Base-by-base conservation (phyloP, 2,113 vertebrate genomes). In the Electrona antarctica region DNA sequence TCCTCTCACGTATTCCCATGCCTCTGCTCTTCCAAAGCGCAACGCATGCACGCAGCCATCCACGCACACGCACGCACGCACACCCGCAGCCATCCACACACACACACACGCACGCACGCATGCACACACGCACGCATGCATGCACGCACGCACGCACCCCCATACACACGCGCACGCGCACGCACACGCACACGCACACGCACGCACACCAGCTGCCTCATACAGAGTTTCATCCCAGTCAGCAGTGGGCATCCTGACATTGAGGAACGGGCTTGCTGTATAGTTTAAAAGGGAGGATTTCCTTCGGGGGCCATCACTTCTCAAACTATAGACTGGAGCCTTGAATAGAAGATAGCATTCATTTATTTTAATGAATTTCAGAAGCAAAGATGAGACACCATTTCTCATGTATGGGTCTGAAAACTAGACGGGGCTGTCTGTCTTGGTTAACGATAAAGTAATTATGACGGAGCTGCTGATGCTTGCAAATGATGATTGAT, bases 311-410 rank as follows among this genome's bases (percentile, higher is more conserved):
- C 33, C 64, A 66, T 64, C 52, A 62, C 3, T 60, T 69, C 73
- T 76, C 60, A 67, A 73, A 65, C 77, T 69, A 69, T 49, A 60
- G 74, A 74, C 83, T 6, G 11, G 52, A 7, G 14, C 59, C 62
- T 72, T 62, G 77, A 86, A 83, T 84, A 80, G 79, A 60, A 52
- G 66, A 79, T 21, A 21, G 69, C 52, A 54, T 74, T 81, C 83
- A 85, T 78, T 76, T 72, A 85, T 46, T 83, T 81, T 85, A 86
- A 88, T 85, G 82, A 86, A 64, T 12, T 64, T 41, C 13, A 12
- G n/a, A 41, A 56, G 11, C 56, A 62, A 49, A 14, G 58, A 58
- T 65, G 71, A 67, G 57, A 59, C 48, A 65, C 15, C 14, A 67
- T 76, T 60, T 82, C 64, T 74, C n/a, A 67, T 69, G 52, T 29